A percentile compares a stretch with the other conserved stretches of the same genome.
Conservation (phyloP, 2,888 invertebrate species). For the Papilio demoleus region DNA sequence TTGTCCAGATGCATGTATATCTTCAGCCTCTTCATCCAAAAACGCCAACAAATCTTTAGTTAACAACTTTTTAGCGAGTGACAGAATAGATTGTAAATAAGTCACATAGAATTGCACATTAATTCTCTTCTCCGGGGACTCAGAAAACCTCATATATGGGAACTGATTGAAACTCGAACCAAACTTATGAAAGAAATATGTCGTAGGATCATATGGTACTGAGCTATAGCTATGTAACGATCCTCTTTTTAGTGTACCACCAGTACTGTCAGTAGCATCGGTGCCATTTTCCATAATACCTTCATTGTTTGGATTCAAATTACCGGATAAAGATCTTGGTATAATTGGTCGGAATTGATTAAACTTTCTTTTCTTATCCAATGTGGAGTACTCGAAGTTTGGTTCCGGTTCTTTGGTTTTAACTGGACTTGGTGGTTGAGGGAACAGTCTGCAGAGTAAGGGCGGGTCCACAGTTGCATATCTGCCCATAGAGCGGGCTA, state of each 20-base stretch:
- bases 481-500: slow-evolving; percentile 96
- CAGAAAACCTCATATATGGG: slow-evolving; percentile 90
- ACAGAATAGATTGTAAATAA: slow-evolving; percentile 91
- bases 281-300: slow-evolving; percentile 70
- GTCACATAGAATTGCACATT: slow-evolving; percentile 88
- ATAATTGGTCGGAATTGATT: slow-evolving; percentile 94
- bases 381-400: slow-evolving; percentile 72
- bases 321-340: slow-evolving; percentile 94
- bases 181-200: slow-evolving; percentile 95
- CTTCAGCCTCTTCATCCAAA: slow-evolving; percentile 92
- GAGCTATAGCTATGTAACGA: slow-evolving; percentile 85
- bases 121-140: slow-evolving; percentile 87
- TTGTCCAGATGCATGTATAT: slow-evolving; percentile 89
- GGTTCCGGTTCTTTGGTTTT: slow-evolving; percentile 76
- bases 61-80: slow-evolving; percentile 92
- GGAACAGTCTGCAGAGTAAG: slow-evolving; percentile 92
- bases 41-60: slow-evolving; percentile 92
- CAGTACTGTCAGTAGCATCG: slow-evolving; percentile 64
- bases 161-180: slow-evolving; percentile 97
- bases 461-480: slow-evolving; percentile 91
- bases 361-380: slow-evolving; percentile 86
- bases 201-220: slow-evolving; percentile 90
- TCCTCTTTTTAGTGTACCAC: slow-evolving; percentile 69
- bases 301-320: slow-evolving; percentile 86
- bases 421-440: slow-evolving; percentile 87